Evolutionary conservation across 2,797 vertebrate species (phyloP), one percentile per base, ranked within the genome.

Genomic region (Muscicapa striata): DNA sequence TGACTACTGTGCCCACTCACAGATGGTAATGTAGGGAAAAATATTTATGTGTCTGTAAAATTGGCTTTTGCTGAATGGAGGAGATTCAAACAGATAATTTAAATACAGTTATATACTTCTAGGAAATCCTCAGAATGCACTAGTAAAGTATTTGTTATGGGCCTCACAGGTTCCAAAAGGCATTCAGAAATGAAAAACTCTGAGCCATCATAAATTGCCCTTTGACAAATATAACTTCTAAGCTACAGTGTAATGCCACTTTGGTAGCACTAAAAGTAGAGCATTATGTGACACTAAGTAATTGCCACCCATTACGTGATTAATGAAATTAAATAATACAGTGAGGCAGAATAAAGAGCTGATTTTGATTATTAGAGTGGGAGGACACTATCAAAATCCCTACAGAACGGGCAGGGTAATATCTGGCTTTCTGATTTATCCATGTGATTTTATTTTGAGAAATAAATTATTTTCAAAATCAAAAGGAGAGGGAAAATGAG

Each of bases 271-370:
- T 87, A 43, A 76, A 91, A 89, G 41, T 36, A 58, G 30, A 79
- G 17, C 38, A 68, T 58, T 79, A n/a, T 27, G 68, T 87, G 79
- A 83, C 36, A 63, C 21, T 41, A 85, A 83, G 61, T 27, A 79
- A 61, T 46, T 75, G 41, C 41, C 18, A 70, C 11, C 27, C 43
- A 59, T 94, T 83, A 62, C 0, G 7, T 77, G 8, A 55, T 85
- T 87, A 86, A 89, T 82, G 36, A 95, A 87, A 94, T 82, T 69
- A 82, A 84, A 73, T 81, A 89, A 58, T 54, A 26, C 8, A 26
- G 4, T 59, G 36, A 48, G 79, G 51, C 38, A 82, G 55, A 84
- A 78, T 68, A 62, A 92, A 88, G 62, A 58, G 15, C 59, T 61
- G 4, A 72, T 52, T 83, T 84, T 52, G 20, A 30, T 62, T 94